Conservation (phyloP, 2,113 vertebrate species). For the Monopterus albus region DNA sequence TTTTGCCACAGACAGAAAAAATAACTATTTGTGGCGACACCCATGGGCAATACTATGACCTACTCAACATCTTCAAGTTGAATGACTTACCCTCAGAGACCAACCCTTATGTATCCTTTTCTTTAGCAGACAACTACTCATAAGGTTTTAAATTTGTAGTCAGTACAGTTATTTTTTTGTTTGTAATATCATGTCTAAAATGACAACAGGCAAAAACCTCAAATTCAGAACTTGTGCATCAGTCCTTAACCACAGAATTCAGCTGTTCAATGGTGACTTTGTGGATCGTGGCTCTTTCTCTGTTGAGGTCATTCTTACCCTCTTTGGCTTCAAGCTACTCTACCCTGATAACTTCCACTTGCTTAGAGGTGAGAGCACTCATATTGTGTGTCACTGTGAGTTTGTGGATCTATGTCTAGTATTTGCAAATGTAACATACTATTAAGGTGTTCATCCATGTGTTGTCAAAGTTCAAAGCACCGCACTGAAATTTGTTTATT, state of each 20-base stretch:
- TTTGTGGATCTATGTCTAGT: not conserved
- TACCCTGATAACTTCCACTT: constrained; percentile 91
- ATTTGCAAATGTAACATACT: not conserved
- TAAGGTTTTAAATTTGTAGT: not conserved
- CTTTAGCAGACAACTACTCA: not conserved
- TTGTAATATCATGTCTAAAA: not conserved
- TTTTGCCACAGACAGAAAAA: constrained; percentile 87
- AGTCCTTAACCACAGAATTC: constrained; percentile 63
- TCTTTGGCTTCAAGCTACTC: constrained; percentile 95
- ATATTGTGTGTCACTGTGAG: not conserved
- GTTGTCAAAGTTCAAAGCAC: not conserved
- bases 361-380: constrained; percentile 85
- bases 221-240: constrained; percentile 22
- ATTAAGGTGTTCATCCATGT: not conserved
- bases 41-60: constrained; percentile 94
- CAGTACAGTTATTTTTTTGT: not conserved
- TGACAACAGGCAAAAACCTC: too few species aligned
- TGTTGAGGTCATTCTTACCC: constrained; percentile 92
- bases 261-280: constrained; percentile 97
- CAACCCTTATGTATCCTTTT: constrained; percentile 95
- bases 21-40: constrained; percentile 96
- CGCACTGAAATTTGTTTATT: not conserved
- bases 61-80: constrained; percentile 94
- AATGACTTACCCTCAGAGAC: constrained; percentile 91
- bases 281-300: constrained; percentile 96